Conservation (phyloP, 2,113 vertebrate species). For the Puntigrus tetrazona region DNA sequence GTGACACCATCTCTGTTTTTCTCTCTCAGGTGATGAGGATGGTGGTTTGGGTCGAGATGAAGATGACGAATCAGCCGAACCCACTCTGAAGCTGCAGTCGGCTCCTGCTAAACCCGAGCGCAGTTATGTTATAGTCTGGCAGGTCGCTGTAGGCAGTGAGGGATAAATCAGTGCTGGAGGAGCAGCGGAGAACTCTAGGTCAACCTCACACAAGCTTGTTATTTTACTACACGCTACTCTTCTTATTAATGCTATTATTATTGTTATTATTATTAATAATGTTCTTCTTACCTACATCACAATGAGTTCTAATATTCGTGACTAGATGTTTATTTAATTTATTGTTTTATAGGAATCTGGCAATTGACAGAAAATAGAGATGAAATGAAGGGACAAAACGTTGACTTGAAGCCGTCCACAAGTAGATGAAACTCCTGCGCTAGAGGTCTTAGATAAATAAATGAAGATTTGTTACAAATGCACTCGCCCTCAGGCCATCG, state of each 20-base stretch:
- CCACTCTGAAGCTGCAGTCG: slow-evolving; percentile 77
- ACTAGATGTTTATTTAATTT: slow-evolving; percentile 63
- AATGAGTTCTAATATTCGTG: slow-evolving; percentile 38
- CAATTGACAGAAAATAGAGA: slow-evolving; percentile 13
- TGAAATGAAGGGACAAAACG: slow-evolving; percentile 25
- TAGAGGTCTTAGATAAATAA: not conserved
- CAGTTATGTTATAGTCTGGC: slow-evolving; percentile 98
- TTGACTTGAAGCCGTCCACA: slow-evolving; percentile 56
- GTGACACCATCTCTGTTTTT: not conserved
- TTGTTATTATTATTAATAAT: slow-evolving; percentile 52
- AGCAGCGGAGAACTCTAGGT: slow-evolving; percentile 45
- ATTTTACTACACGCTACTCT: slow-evolving; percentile 44
- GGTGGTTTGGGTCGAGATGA: slow-evolving; percentile 77
- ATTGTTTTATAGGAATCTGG: slow-evolving; percentile 60
- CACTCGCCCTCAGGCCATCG: not conserved
- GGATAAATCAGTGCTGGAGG: slow-evolving; percentile 56
- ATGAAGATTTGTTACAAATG: not conserved
- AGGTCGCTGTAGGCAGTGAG: slow-evolving; percentile 86
- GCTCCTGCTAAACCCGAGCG: slow-evolving; percentile 88
- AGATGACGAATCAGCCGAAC: slow-evolving; percentile 77
- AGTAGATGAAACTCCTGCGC: not conserved
- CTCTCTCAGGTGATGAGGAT: slow-evolving; percentile 86
- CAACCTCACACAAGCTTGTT: slow-evolving; percentile 62
- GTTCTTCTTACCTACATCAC: slow-evolving; percentile 62
- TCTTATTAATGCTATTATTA: slow-evolving; percentile 45